Evolutionary conservation across 2,888 invertebrate genomes (phyloP).

Genomic region (Fragum fragum): DNA sequence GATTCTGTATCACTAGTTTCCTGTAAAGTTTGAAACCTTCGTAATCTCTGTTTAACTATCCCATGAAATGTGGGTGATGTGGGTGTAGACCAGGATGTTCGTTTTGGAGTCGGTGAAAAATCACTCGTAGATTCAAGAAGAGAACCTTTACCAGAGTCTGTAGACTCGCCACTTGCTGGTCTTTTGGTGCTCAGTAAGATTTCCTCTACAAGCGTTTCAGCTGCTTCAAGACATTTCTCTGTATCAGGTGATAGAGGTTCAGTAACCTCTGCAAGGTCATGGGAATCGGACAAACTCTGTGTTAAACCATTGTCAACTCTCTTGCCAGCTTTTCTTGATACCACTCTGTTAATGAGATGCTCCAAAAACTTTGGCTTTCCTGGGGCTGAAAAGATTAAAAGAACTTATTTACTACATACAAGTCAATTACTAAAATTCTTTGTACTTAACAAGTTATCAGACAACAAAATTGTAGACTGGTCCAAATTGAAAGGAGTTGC

Average conservation of each 20-base stretch:
- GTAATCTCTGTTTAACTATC: slow-evolving; percentile 74
- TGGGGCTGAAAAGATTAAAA: slow-evolving; percentile 73
- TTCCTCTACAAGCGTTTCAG: slow-evolving; percentile 57
- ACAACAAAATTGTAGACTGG: too few species aligned
- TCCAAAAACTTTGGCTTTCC: slow-evolving; percentile 82
- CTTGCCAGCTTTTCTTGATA: slow-evolving; percentile 62
- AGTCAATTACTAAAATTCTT: too few species aligned
- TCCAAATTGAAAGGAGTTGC: too few species aligned
- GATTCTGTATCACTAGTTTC: slow-evolving; percentile 56
- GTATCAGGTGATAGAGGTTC: slow-evolving; percentile 65
- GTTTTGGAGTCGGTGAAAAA: slow-evolving; percentile 63
- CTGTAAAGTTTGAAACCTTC: slow-evolving; percentile 71
- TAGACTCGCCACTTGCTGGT: slow-evolving; percentile 62
- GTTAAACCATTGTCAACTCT: slow-evolving; percentile 49
- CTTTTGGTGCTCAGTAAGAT: slow-evolving; percentile 49
- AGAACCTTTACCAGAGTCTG: slow-evolving; percentile 68
- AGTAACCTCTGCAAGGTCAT: slow-evolving; percentile 44
- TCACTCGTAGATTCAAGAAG: slow-evolving; percentile 67
- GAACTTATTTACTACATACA: too few species aligned
- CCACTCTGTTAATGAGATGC: slow-evolving; percentile 75
- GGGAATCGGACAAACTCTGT: slow-evolving; percentile 35
- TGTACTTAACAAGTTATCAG: too few species aligned
- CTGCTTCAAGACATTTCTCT: slow-evolving; percentile 57
- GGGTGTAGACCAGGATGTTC: slow-evolving; percentile 72
- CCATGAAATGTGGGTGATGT: slow-evolving; percentile 76